Evolutionary conservation across 2,888 invertebrate genomes (phyloP).

Genomic region (Agonopterix arenella): DNA sequence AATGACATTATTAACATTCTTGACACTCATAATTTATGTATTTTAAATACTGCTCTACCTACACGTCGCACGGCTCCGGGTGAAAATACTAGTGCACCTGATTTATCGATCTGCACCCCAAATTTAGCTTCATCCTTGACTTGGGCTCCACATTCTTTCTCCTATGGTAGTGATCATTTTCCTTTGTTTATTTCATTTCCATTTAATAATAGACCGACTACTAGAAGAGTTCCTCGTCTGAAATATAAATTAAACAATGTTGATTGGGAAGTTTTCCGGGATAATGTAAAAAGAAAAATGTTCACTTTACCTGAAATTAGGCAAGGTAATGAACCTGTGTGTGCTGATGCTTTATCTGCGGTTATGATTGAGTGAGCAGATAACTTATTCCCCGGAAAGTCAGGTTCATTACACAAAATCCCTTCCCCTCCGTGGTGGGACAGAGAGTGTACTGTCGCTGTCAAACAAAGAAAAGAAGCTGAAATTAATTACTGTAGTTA

Average conservation of each 20-base stretch:
- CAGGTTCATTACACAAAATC: too few species aligned
- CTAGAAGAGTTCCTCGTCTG: neutral
- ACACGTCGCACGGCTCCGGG: neutral
- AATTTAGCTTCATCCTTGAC: neutral
- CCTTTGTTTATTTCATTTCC: neutral
- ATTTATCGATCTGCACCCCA: constrained; percentile 3
- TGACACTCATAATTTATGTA: neutral
- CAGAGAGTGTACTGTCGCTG: too few species aligned
- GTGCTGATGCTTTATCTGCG: too few species aligned
- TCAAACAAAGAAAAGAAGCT: too few species aligned
- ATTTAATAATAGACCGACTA: neutral
- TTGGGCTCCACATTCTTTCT: neutral
- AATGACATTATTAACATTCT: neutral
- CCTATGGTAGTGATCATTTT: constrained; percentile 5
- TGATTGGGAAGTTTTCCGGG: too few species aligned
- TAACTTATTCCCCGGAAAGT: too few species aligned
- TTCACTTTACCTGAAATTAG: too few species aligned
- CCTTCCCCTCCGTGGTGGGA: too few species aligned
- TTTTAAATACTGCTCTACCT: neutral
- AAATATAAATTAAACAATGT: neutral
- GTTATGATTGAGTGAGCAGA: too few species aligned
- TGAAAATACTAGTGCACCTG: neutral
- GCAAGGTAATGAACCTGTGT: too few species aligned
- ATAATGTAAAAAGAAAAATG: neutral
- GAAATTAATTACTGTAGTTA: too few species aligned